phyloP scores from a whole-genome alignment of 2,797 vertebrate genomes.

The Crax fasciolata region DNA sequence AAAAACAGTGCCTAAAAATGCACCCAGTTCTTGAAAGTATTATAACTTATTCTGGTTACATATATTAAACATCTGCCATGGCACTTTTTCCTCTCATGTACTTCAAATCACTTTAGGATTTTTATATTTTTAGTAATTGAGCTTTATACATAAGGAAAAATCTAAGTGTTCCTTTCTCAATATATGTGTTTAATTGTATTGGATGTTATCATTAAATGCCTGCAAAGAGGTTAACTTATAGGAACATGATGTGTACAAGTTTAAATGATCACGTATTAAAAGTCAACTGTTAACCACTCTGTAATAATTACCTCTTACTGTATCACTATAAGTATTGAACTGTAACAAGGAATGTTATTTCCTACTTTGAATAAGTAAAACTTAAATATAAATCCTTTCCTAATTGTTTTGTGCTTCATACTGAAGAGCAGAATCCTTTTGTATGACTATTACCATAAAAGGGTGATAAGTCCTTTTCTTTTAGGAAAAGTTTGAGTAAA shows the following conservation, averaged over 20 bases:
- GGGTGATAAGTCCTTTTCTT: background rate
- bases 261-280: conserved; percentile 17
- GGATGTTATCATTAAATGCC: conserved; percentile 18
- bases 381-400: conserved; percentile 42
- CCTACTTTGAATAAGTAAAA: conserved; percentile 79
- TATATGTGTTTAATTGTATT: conserved; percentile 53
- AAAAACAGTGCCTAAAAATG: conserved; percentile 75
- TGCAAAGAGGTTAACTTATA: conserved; percentile 58
- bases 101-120: conserved; percentile 45
- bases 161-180: background rate
- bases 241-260: conserved; percentile 35
- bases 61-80: conserved; percentile 38
- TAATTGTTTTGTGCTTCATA: background rate
- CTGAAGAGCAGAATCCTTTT: background rate
- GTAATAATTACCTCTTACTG: conserved; percentile 56
- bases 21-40: conserved; percentile 49
- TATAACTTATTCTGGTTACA: conserved; percentile 27
- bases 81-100: conserved; percentile 68
- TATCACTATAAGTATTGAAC: conserved; percentile 36
- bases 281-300: conserved; percentile 68
- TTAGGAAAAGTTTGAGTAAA: too few species aligned
- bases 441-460: background rate
- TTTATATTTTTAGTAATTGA: conserved; percentile 73
- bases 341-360: conserved; percentile 63
- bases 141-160: conserved; percentile 69